Conservation (phyloP, 2,888 invertebrate genomes). For the Drosophila buzzatii region DNA sequence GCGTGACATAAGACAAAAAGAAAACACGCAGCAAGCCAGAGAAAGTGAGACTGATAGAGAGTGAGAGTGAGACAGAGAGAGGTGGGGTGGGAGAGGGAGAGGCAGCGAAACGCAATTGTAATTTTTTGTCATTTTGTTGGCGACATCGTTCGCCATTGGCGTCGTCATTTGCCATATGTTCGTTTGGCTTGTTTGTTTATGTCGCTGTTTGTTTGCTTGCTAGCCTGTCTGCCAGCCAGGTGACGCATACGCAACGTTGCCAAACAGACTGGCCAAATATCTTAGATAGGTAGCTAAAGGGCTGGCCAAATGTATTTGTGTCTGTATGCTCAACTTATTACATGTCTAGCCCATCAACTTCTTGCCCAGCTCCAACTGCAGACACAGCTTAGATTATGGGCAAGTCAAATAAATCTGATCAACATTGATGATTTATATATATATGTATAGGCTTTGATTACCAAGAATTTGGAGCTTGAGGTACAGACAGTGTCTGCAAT, state of each 20-base stretch:
- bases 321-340: conserved; percentile 5
- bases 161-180: conserved; percentile 49
- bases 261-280: conserved; percentile 17
- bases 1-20: conserved; percentile 72
- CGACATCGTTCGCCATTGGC: conserved; percentile 42
- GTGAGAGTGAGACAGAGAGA: background rate
- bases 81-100: background rate
- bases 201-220: conserved; percentile 24
- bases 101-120: conserved; percentile 57
- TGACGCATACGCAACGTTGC: conserved; percentile 62
- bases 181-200: conserved; percentile 36
- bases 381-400: conserved; percentile 4
- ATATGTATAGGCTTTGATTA: background rate
- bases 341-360: conserved; percentile 18
- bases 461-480: background rate
- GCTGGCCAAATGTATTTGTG: conserved; percentile 5
- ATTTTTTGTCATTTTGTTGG: conserved; percentile 74
- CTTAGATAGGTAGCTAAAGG: conserved; percentile 6
- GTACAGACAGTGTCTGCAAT: background rate
- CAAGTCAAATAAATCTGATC: conserved; percentile 21
- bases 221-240: conserved; percentile 41
- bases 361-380: background rate
- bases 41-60: background rate
- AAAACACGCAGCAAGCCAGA: background rate
- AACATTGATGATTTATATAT: conserved; percentile 7